Evolutionary conservation across 2,888 invertebrate genomes (phyloP), one percentile per base, ranked within the genome.

Genomic region (Entomobrya proxima): DNA sequence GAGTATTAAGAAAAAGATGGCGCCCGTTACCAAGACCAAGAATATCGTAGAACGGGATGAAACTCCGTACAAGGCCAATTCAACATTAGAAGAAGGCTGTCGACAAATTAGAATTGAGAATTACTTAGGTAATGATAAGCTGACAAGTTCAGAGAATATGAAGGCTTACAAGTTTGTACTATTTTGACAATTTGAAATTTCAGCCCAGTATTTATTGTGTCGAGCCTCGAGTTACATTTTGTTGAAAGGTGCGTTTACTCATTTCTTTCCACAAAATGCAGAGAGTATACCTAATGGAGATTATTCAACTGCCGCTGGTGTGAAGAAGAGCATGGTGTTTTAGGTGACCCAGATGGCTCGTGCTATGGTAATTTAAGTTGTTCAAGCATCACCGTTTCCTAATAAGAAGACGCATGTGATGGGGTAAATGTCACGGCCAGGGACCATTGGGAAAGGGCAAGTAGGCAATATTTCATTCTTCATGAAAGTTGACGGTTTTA

Each of bases 401-500:
- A 44, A 27, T 81, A 55, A 40, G 61, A 80, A 80, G 76, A 80
- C 72, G 67, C 80, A 80, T 80, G 80, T 85, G 80, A 76, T 80
- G 50, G 85, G 76, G 61, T 85, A 85, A 85, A 85, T 85, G 85
- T 85, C 85, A 85, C 80, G 85, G 85, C 85, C 85, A 85, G 85
- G 85, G 85, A 80, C 85, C 85, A 76, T 85, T 85, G 85, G 61
- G 69, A 85, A 85, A 85, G 85, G 85, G 85, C 85, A 85, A 85
- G 80, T 80, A 80, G 75, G 80, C 80, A 75, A 85, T 85, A 85
- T 80, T 80, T 85, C 85, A 85, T 85, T 69, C 76, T 76, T 32
- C 37, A 64, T 44, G 32, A 78, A 35, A 69, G 79, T 55, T 79
- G 79, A 79, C 69, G 79, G 50, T 50, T 69, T 30, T 40, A 52